Evolutionary conservation across 2,113 vertebrate genomes (phyloP), one percentile per base, ranked within the genome.

Genomic region (Illadopsis cleaveri): DNA sequence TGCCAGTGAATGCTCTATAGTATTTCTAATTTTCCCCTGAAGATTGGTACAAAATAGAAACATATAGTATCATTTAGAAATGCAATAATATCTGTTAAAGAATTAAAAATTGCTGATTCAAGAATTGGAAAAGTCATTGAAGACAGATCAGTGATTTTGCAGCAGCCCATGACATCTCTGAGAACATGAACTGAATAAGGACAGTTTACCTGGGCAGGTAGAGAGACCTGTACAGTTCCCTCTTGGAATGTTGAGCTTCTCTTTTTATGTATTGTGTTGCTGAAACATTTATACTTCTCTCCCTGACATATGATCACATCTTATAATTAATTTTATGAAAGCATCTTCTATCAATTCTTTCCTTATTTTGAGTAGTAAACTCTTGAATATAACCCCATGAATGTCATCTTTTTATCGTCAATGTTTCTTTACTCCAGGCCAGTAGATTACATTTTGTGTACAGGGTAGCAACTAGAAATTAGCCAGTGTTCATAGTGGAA

Each of bases 301-400:
- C 54, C 47, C 50, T 84, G 60, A 77, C 70, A 81, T 68, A 91
- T 38, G 75, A 81, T 85, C 70, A 85, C 40, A 61, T 85, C 44
- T 85, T 83, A 72, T 69, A 93, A 96, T 96, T 96, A 90, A 78
- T 81, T 91, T 97, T 86, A 86, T 87, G 30, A 28, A 40, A 95
- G 21, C 17, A 66, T 86, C 94, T 97, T 97, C 51, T 56, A 72
- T 81, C 82, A 80, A 72, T 92, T 90, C 18, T 94, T 96, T 96
- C 82, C 78, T 90, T 94, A 86, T 96, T 93, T 75, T 50, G 35
- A 82, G 47, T 35, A 86, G 45, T 40, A 68, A 89, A 93, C 27
- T 40, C 44, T 68, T 79, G 24, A 92, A 62, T 77, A 42, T 24
- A 79, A 62, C 4, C 10, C 24, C 61, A 77, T 42, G 28, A 81